phyloP scores from a whole-genome alignment of 2,113 vertebrate genomes.

The Triplophysa dalaica region DNA sequence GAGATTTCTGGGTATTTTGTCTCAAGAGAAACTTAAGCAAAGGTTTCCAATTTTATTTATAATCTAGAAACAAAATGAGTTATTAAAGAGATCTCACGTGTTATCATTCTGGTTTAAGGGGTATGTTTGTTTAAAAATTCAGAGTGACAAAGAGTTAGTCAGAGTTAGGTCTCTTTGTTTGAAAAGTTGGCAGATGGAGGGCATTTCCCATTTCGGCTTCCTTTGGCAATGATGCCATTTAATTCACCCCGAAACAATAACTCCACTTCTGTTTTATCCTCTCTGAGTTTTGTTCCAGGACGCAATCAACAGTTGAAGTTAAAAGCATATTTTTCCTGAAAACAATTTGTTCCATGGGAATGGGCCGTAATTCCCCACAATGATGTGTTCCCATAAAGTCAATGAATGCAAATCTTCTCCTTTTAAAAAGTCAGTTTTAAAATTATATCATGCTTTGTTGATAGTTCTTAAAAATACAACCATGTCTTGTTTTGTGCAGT shows the following conservation, averaged over 20 bases:
- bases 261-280: constrained; percentile 5
- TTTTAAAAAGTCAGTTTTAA: too few species aligned
- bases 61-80: too few species aligned
- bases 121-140: constrained; percentile 12
- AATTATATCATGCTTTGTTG: too few species aligned
- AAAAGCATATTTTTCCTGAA: neutral
- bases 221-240: constrained; percentile 17
- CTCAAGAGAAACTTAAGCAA: too few species aligned
- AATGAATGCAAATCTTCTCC: too few species aligned
- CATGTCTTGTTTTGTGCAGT: too few species aligned
- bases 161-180: constrained; percentile 34
- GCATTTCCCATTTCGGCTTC: constrained; percentile 39
- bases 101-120: too few species aligned
- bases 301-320: neutral
- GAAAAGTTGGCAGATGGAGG: constrained; percentile 21
- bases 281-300: neutral
- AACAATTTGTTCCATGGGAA: neutral
- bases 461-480: too few species aligned
- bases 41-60: too few species aligned
- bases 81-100: too few species aligned
- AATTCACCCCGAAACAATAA: constrained; percentile 31
- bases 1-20: too few species aligned
- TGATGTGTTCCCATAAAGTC: too few species aligned
- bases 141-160: constrained; percentile 16
- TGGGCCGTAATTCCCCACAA: neutral